Base-by-base conservation (phyloP, 2,113 vertebrate genomes). In the Hyperoodon ampullatus region DNA sequence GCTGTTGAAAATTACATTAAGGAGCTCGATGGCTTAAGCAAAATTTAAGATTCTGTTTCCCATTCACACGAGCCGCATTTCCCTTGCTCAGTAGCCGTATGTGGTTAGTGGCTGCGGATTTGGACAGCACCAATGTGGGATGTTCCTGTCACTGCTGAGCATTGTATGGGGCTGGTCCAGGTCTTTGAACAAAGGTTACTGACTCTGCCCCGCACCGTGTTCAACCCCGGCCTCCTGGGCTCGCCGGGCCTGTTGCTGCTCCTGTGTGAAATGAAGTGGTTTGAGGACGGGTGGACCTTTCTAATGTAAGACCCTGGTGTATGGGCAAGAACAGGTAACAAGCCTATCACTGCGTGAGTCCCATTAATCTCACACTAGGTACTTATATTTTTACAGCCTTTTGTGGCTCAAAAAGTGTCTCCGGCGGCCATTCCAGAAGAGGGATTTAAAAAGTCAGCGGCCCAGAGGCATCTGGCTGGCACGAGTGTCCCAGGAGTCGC, bases 301-400 rank as follows among this genome's bases (percentile, higher is more conserved):
- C 50, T 70, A 23, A 4, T 2, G 66, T 58, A 66, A 65, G 58
- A 42, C 55, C 39, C 55, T 82, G 74, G 3, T 55, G 16, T 77
- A 1, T 65, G 44, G 60, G 53, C 58, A 42, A 19, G 5, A 60
- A 33, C 15, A 13, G 50, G 28, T 24, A 72, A 71, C 6, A 60
- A 86, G 42, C 39, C 18, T 24, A 0, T 65, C 61, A 86, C 50
- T 55, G 60, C 3, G 2, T 35, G 65, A 70, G 21, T 65, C 35
- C 26, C 33, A 28, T 72, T 88, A 71, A 28, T 58, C 63, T 88
- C 50, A 83, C 35, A 44, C 72, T 70, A 71, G 2, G 39, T 65
- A 78, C 6, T 70, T 68, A 24, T 21, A 42, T 55, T 84, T 86
- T 81, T 74, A 30, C 35, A 90, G 86, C 26, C 66, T 90, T 78